Conservation (phyloP, 2,797 vertebrate genomes). For the Alosa sapidissima region DNA sequence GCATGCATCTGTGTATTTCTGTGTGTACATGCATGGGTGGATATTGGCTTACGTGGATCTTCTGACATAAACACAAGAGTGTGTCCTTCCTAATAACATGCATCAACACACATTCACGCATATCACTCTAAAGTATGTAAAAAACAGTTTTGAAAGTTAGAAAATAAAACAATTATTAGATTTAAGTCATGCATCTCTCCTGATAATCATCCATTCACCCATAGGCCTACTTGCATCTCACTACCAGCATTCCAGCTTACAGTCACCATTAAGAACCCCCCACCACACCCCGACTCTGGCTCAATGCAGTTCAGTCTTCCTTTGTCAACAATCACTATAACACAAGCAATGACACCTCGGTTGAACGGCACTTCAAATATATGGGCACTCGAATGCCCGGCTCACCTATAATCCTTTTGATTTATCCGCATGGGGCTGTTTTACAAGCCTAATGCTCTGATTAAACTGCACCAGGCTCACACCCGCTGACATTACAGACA, state of each 20-base stretch:
- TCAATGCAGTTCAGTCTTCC: not conserved
- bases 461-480: constrained; percentile 33
- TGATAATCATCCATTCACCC: not conserved
- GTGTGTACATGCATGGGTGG: constrained; percentile 10
- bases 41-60: not conserved
- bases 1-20: constrained; percentile 10
- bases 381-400: not conserved
- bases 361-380: constrained; percentile 18
- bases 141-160: not conserved
- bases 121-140: not conserved
- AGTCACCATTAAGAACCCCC: not conserved
- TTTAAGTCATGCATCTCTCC: not conserved
- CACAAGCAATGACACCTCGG: constrained; percentile 5
- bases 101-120: not conserved
- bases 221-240: not conserved
- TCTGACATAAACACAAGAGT: not conserved
- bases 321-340: constrained; percentile 7
- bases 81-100: constrained; percentile 14
- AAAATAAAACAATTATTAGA: not conserved
- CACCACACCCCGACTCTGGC: not conserved
- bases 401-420: constrained; percentile 30
- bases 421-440: constrained; percentile 27
- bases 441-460: constrained; percentile 45
- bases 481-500: constrained; percentile 6
- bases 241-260: not conserved